phyloP scores from a whole-genome alignment of 2,113 vertebrate genomes.

The Phylloscopus trochiloides region DNA sequence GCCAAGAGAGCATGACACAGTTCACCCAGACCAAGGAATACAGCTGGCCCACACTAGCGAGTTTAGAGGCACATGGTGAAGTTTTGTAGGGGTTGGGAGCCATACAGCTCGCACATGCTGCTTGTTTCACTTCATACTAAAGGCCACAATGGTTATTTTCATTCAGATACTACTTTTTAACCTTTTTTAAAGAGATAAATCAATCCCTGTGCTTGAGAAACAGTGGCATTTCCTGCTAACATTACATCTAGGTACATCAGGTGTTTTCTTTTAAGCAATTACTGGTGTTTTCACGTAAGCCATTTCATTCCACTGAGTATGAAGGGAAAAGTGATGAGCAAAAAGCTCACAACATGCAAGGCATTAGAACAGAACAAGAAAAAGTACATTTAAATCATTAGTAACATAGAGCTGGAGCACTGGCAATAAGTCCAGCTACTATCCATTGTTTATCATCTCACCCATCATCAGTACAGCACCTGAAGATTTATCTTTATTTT shows the following conservation, averaged over 20 bases:
- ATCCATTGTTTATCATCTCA: neutral
- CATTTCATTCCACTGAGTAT: neutral
- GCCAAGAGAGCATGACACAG: rapidly evolving
- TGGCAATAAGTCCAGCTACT: neutral
- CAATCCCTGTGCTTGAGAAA: neutral
- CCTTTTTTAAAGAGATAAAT: neutral
- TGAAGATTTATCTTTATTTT: constrained; percentile 8
- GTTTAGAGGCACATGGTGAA: rapidly evolving
- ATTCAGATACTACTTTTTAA: neutral
- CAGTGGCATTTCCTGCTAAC: neutral
- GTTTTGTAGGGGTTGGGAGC: neutral
- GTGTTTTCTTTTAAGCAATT: neutral
- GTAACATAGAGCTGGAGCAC: neutral
- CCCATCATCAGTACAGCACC: neutral
- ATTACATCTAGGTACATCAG: neutral
- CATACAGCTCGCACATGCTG: neutral
- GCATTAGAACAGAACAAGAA: neutral
- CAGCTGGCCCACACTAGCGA: neutral
- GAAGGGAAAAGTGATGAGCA: neutral
- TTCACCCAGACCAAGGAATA: neutral
- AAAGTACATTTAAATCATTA: neutral
- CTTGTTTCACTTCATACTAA: neutral
- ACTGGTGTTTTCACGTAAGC: neutral
- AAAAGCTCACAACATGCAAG: neutral
- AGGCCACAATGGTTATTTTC: neutral